phyloP scores from a whole-genome alignment of 2,797 vertebrate genomes.

The Periophthalmus magnuspinnatus region DNA sequence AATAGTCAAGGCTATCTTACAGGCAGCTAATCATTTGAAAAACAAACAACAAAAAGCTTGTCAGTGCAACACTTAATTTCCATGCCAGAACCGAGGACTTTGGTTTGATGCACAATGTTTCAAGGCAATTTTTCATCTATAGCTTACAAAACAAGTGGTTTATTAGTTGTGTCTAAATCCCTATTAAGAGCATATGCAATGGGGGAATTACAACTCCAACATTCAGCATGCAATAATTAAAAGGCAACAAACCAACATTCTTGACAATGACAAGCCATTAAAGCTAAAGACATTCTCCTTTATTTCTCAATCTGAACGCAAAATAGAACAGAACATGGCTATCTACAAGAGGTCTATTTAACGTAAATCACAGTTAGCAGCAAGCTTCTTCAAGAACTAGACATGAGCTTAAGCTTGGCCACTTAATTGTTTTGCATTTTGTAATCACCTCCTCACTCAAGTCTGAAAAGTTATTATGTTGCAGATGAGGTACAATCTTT shows the following conservation, averaged over 20 bases:
- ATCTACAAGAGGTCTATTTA: constrained; percentile 53
- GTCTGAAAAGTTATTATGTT: constrained; percentile 18
- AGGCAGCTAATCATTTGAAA: constrained; percentile 43
- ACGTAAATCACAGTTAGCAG: constrained; percentile 59
- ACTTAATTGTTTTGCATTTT: constrained; percentile 28
- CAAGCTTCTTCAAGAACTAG: constrained; percentile 58
- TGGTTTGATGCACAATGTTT: constrained; percentile 64
- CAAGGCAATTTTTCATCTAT: constrained; percentile 63
- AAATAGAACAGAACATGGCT: constrained; percentile 38
- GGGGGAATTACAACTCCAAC: constrained; percentile 43
- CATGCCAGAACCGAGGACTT: constrained; percentile 67
- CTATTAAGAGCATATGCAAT: constrained; percentile 43
- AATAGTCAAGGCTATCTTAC: constrained; percentile 58
- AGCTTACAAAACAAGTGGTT: constrained; percentile 64
- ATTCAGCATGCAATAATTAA: constrained; percentile 63
- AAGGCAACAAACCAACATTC: constrained; percentile 30
- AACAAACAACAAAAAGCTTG: constrained; percentile 50
- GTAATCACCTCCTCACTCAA: constrained; percentile 34
- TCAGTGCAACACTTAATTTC: constrained; percentile 69
- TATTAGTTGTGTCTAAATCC: constrained; percentile 46
- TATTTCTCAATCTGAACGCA: constrained; percentile 53
- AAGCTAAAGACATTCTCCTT: constrained; percentile 56
- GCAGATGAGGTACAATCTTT: constrained; percentile 11
- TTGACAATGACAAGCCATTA: constrained; percentile 42
- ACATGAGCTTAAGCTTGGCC: constrained; percentile 36